These are phyloP conservation scores for Proctacanthus coquilletti DNA, from an alignment of 1,140 invertebrate species.

Conservation along the genomic window DNA sequence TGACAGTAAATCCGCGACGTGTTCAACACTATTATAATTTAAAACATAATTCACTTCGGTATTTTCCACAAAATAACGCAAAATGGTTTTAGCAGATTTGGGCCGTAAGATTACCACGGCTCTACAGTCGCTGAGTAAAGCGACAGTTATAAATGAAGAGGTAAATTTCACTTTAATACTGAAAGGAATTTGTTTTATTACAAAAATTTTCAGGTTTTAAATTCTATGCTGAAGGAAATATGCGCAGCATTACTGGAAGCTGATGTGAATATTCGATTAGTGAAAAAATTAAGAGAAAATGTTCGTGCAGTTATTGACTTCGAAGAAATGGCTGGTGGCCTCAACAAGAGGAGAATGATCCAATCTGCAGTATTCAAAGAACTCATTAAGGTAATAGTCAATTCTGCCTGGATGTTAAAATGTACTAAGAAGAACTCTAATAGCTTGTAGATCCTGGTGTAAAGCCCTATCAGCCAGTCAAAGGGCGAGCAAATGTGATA, in stretches of 20 bases:
- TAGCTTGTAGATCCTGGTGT: slow-evolving; percentile 96
- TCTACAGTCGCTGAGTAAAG: slow-evolving; percentile 91
- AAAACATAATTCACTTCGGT: too few relatives aligned
- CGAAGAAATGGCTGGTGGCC: slow-evolving; percentile 98
- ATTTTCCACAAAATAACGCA: slow-evolving; percentile 27
- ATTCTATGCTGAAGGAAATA: slow-evolving; percentile 99
- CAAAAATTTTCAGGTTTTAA: slow-evolving; percentile 59
- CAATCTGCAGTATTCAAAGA: slow-evolving; percentile 98
- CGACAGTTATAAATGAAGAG: slow-evolving; percentile 98
- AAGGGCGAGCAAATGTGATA: slow-evolving; percentile 90
- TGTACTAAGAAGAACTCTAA: not conserved
- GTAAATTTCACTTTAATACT: slow-evolving; percentile 33
- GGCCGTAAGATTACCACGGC: slow-evolving; percentile 98
- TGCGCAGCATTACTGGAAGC: slow-evolving; percentile 94
- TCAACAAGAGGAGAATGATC: slow-evolving; percentile 98
- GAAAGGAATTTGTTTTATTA: slow-evolving; percentile 14
- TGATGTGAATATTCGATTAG: slow-evolving; percentile 95
- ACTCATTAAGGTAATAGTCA: slow-evolving; percentile 70
- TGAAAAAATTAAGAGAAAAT: slow-evolving; percentile 95
- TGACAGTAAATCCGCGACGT: too few relatives aligned
- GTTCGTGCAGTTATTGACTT: slow-evolving; percentile 96
- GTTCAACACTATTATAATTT: too few relatives aligned
- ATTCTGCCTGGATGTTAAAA: too few relatives aligned
- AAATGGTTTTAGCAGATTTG: slow-evolving; percentile 99
- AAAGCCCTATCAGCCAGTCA: slow-evolving; percentile 90